These are phyloP conservation scores for Scaptodrosophila latifasciaeformis DNA, from an alignment of 2,888 invertebrate genomes.

Conservation along the genomic window DNA sequence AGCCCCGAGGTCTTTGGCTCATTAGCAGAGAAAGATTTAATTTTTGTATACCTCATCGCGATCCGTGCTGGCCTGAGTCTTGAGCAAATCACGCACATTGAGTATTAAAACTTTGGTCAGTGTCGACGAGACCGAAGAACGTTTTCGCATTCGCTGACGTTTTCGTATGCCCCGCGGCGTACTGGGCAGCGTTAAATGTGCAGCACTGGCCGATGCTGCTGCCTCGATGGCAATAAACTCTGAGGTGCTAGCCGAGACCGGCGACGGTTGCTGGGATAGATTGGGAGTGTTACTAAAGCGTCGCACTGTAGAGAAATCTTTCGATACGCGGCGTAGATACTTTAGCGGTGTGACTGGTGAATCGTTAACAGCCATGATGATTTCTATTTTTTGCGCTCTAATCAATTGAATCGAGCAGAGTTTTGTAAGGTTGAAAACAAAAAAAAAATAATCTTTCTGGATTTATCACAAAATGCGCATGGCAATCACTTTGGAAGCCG, in stretches of 20 bases:
- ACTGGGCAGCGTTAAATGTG: constrained; percentile 6
- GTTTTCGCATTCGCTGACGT: constrained; percentile 63
- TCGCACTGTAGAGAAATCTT: constrained; percentile 67
- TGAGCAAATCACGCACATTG: constrained; percentile 73
- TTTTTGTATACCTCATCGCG: constrained; percentile 49
- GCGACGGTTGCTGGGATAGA: constrained; percentile 26
- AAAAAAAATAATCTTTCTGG: too few relatives aligned
- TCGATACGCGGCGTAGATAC: constrained; percentile 65
- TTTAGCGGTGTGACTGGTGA: constrained; percentile 55
- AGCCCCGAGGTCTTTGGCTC: too few relatives aligned
- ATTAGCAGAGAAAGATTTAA: too few relatives aligned
- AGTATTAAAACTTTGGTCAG: constrained; percentile 72
- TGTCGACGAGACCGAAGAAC: constrained; percentile 73
- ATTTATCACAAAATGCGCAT: not conserved
- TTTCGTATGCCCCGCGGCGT: constrained; percentile 60
- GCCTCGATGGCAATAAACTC: constrained; percentile 21
- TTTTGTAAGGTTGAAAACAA: too few relatives aligned
- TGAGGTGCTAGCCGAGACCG: constrained; percentile 15
- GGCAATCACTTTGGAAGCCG: too few relatives aligned
- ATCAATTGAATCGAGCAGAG: constrained; percentile 28
- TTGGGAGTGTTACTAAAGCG: constrained; percentile 62
- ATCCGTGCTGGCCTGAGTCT: constrained; percentile 52
- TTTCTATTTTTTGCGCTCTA: constrained; percentile 29
- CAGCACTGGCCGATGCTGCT: constrained; percentile 8
- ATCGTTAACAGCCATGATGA: constrained; percentile 48